Conservation (phyloP, 2,888 invertebrate genomes). For the Mayetiola destructor region DNA sequence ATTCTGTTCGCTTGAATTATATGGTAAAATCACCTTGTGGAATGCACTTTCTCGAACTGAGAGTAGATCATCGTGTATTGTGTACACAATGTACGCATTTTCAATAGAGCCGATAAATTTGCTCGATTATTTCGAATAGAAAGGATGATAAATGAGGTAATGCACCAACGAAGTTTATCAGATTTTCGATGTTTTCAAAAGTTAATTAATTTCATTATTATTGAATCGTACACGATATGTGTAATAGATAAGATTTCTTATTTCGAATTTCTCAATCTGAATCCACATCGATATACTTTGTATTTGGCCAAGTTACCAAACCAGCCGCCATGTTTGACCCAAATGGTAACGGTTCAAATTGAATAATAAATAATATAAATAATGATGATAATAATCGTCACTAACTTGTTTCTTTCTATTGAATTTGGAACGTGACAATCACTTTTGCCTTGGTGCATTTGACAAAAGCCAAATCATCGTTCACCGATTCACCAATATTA, state of each 20-base stretch:
- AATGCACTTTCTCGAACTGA: too few species aligned
- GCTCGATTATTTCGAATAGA: too few species aligned
- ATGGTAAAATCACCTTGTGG: too few species aligned
- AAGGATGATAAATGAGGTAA: too few species aligned
- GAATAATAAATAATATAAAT: background rate
- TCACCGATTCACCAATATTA: background rate
- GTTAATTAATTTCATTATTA: background rate
- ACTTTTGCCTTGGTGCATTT: background rate
- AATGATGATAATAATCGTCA: background rate
- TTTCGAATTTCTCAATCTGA: background rate
- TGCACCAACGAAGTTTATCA: background rate
- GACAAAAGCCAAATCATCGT: background rate
- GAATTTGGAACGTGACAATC: background rate
- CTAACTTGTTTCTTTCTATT: background rate
- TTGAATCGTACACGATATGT: background rate
- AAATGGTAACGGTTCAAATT: slow-evolving; percentile 6
- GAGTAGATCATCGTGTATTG: too few species aligned
- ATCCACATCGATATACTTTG: background rate
- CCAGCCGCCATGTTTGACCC: background rate
- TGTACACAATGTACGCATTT: too few species aligned
- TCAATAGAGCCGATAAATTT: too few species aligned
- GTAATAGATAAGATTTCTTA: background rate
- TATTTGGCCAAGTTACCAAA: background rate
- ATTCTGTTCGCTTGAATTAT: too few species aligned
- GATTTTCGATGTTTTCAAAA: background rate